Conservation (phyloP, 2,888 invertebrate genomes). For the Pheosia tremula region DNA sequence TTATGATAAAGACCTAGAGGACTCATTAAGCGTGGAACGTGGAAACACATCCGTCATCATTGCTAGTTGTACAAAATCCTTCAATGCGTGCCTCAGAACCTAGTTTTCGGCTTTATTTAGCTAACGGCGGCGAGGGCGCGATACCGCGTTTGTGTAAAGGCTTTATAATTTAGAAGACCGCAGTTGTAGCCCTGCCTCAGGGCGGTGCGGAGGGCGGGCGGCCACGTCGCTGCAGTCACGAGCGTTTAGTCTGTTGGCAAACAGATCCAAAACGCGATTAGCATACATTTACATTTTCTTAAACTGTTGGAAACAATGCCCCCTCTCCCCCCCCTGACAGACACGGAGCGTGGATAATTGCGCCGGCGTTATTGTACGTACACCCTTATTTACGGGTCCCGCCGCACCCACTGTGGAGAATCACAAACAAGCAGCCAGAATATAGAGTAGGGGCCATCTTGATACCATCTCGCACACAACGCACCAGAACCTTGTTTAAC, state of each 20-base stretch:
- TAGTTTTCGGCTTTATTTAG: background rate
- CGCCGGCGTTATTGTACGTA: slow-evolving; percentile 32
- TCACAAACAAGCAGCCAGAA: slow-evolving; percentile 42
- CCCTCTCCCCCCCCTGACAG: slow-evolving; percentile 1
- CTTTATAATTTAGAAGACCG: background rate
- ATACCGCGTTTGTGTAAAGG: background rate
- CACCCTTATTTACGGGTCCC: slow-evolving; percentile 34
- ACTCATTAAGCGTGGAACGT: too few relatives aligned
- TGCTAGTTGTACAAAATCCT: background rate
- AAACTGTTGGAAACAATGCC: slow-evolving; percentile 37
- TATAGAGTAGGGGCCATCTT: slow-evolving; percentile 20
- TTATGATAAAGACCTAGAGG: too few relatives aligned
- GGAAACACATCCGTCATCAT: background rate
- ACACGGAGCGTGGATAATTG: slow-evolving; percentile 28
- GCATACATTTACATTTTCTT: slow-evolving; percentile 61
- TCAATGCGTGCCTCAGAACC: background rate
- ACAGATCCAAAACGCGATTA: slow-evolving; percentile 45
- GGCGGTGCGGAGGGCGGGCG: background rate
- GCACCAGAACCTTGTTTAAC: too few relatives aligned
- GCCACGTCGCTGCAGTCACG: slow-evolving; percentile 3
- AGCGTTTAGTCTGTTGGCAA: slow-evolving; percentile 25
- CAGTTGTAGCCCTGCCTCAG: background rate
- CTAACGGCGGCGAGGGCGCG: background rate
- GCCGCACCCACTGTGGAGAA: slow-evolving; percentile 19
- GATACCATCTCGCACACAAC: background rate